Evolutionary conservation across 2,797 vertebrate species (phyloP), one percentile per base, ranked within the genome.

Genomic region (Melanotaenia trifasciata): DNA sequence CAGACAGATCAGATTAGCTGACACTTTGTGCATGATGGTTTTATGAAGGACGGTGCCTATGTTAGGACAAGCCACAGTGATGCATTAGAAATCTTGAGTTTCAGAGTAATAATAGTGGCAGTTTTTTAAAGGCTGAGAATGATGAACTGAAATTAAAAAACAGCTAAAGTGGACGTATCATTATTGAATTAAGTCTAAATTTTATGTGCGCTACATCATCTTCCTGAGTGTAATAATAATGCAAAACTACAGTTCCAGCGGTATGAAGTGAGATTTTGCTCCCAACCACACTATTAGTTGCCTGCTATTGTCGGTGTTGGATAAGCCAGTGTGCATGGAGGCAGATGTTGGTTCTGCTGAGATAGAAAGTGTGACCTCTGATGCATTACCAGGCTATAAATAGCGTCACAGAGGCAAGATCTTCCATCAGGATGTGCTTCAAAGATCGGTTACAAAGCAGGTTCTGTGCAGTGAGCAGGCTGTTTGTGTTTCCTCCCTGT

Each of bases 361-460:
- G 78, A 90, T 86, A 77, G 86, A 87, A 93, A 88, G 90, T 92
- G 88, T 58, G 80, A 93, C 91, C 89, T 90, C 88, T 84, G 89
- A 91, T 92, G 89, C 90, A 92, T 94, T 92, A 90, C 89, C 76
- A 64, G 76, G 84, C 89, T 93, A 94, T 89, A 93, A 93, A 94
- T 94, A 94, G 90, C 77, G 20, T 70, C 84, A 87, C 57, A 9
- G 76, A 89, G 84, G 88, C 87, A 56, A 90, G 87, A 90, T 90
- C 89, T 90, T 91, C 89, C 86, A 86, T 90, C 88, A 89, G 86
- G 88, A 90, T 81, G 80, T 38, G 72, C 87, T 90, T 90, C 88
- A 87, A 89, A 90, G 90, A 92, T 93, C 83, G 58, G 79, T 89
- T 88, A 80, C 89, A 86, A 83, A 86, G 86, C 77, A 45, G 78